A percentile compares a stretch with the other conserved stretches of the same genome.
These are phyloP conservation scores for Scaeva pyrastri DNA, from an alignment of 2,888 invertebrate genomes.

Conservation along the genomic window DNA sequence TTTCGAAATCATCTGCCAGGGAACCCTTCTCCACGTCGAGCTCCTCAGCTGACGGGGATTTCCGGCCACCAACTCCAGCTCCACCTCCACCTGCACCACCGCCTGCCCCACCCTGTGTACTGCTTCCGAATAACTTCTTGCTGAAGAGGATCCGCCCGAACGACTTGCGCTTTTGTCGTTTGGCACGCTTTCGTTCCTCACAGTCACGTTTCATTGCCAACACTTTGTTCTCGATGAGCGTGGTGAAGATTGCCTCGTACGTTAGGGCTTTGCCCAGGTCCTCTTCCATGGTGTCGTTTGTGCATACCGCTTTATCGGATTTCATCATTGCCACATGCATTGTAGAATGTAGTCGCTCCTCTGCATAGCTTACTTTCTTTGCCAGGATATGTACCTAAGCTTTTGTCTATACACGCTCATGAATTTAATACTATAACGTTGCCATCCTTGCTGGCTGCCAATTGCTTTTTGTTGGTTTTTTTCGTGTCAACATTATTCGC, in stretches of 20 bases:
- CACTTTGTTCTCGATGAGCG: slow-evolving; percentile 83
- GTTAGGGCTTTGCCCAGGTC: slow-evolving; percentile 83
- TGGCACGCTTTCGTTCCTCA: slow-evolving; percentile 82
- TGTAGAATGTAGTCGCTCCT: slow-evolving; percentile 44
- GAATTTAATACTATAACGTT: slow-evolving; percentile 70
- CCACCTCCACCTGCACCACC: not conserved
- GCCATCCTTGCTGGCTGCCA: slow-evolving; percentile 53
- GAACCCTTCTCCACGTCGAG: slow-evolving; percentile 68
- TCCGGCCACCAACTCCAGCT: slow-evolving; percentile 36
- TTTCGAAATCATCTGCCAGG: slow-evolving; percentile 40
- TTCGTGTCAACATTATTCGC: slow-evolving; percentile 66
- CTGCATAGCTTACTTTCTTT: slow-evolving; percentile 53
- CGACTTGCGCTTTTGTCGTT: slow-evolving; percentile 81
- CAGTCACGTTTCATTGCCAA: slow-evolving; percentile 83
- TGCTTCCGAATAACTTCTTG: slow-evolving; percentile 80
- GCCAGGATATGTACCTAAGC: slow-evolving; percentile 42
- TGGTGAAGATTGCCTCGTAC: slow-evolving; percentile 83
- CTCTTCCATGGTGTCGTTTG: slow-evolving; percentile 81
- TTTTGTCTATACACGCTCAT: slow-evolving; percentile 48
- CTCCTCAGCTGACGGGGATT: slow-evolving; percentile 36
- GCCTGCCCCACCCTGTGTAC: not conserved
- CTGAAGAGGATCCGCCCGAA: slow-evolving; percentile 82
- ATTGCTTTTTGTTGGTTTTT: slow-evolving; percentile 54
- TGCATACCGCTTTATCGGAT: slow-evolving; percentile 83
- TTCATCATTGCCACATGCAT: slow-evolving; percentile 77